Conservation (phyloP, 2,797 vertebrate genomes). For the Podarcis siculus region DNA sequence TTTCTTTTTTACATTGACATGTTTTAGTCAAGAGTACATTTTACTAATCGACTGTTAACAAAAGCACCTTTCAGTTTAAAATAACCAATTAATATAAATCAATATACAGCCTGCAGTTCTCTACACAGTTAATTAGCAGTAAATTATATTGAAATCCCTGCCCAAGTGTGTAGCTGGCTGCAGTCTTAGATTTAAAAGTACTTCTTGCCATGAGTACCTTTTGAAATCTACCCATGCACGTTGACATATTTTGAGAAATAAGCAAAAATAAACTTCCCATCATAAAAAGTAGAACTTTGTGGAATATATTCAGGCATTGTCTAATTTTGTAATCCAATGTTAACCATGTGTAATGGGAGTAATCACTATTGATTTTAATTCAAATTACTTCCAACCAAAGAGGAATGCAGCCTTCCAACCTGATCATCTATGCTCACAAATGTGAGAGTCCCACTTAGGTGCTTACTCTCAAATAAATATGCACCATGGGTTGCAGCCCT, state of each 20-base stretch:
- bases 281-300: background rate
- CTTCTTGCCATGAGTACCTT: background rate
- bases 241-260: background rate
- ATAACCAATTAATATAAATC: background rate
- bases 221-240: background rate
- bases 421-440: background rate
- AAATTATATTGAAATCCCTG: background rate
- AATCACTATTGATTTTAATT: background rate
- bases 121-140: background rate
- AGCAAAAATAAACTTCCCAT: background rate
- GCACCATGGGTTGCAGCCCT: background rate
- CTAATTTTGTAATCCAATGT: background rate
- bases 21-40: background rate
- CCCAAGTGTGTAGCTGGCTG: background rate
- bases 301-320: background rate
- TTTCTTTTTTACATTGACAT: background rate
- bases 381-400: background rate
- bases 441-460: background rate
- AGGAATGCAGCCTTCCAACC: background rate
- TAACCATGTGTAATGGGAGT: background rate
- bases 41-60: background rate
- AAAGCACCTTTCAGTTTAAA: conserved; percentile 30
- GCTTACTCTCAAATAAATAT: background rate
- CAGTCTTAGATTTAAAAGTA: background rate
- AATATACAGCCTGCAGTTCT: background rate